phyloP scores from a whole-genome alignment of 2,888 invertebrate species.

The Corythucha ciliata region DNA sequence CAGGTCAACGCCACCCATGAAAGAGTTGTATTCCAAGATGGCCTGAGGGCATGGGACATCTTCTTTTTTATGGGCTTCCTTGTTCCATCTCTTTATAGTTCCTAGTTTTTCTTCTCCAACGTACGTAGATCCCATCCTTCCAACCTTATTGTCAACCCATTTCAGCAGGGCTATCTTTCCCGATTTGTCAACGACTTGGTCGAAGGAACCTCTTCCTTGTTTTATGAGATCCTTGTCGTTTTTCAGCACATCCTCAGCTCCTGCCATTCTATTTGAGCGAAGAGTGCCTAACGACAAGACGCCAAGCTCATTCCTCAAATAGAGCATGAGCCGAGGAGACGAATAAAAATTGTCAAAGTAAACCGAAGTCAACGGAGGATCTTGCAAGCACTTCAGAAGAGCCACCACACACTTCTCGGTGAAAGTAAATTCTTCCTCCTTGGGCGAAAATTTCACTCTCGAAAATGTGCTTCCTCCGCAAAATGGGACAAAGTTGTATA shows the following conservation, averaged over 20 bases:
- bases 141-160: conserved; percentile 1
- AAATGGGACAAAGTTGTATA: background rate
- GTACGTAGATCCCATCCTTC: background rate
- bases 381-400: background rate
- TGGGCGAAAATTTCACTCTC: background rate
- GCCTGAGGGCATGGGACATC: background rate
- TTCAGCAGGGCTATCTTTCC: background rate
- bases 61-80: background rate
- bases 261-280: background rate
- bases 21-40: conserved; percentile 8
- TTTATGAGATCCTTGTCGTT: conserved; percentile 1
- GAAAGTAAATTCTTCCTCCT: background rate
- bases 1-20: conserved; percentile 12
- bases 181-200: background rate
- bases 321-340: conserved; percentile 2
- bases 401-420: background rate
- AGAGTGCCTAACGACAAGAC: conserved; percentile 5
- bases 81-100: conserved; percentile 4
- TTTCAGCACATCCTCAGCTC: background rate
- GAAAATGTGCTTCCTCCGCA: background rate
- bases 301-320: conserved; percentile 3
- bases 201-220: conserved; percentile 2
- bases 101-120: too few relatives aligned
- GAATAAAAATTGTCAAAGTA: conserved; percentile 13
- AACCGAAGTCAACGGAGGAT: background rate